A percentile compares a stretch with the other conserved stretches of the same genome.
phyloP scores from a whole-genome alignment of 2,797 vertebrate species.

The Helarctos malayanus region DNA sequence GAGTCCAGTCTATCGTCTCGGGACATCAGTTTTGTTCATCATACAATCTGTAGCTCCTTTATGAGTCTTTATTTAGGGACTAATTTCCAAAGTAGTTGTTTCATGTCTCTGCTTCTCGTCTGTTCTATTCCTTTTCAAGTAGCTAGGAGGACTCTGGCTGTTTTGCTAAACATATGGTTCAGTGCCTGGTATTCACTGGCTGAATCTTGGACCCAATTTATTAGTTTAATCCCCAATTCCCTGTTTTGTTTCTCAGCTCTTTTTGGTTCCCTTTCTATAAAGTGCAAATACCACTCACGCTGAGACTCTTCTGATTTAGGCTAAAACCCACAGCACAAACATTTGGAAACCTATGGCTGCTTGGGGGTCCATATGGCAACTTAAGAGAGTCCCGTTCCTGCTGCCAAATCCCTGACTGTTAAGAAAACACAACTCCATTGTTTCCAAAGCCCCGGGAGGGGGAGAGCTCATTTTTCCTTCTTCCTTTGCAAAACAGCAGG shows the following conservation, averaged over 20 bases:
- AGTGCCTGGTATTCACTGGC: slow-evolving; percentile 44
- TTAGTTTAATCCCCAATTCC: slow-evolving; percentile 50
- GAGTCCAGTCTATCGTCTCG: slow-evolving; percentile 40
- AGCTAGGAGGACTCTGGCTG: neutral
- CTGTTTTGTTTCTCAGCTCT: slow-evolving; percentile 59
- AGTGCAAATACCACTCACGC: slow-evolving; percentile 50
- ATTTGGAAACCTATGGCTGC: slow-evolving; percentile 72
- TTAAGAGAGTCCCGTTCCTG: slow-evolving; percentile 54
- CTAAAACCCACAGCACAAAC: slow-evolving; percentile 56
- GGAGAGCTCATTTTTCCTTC: slow-evolving; percentile 52
- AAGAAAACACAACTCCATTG: slow-evolving; percentile 68
- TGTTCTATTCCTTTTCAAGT: slow-evolving; percentile 41
- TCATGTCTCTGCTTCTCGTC: slow-evolving; percentile 50
- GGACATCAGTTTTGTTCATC: slow-evolving; percentile 51
- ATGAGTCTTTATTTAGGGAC: slow-evolving; percentile 5
- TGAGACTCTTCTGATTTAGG: slow-evolving; percentile 65
- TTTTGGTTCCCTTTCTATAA: slow-evolving; percentile 51
- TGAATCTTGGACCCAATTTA: slow-evolving; percentile 52
- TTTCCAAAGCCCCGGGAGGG: slow-evolving; percentile 46
- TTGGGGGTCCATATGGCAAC: slow-evolving; percentile 61
- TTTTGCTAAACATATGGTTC: slow-evolving; percentile 57
- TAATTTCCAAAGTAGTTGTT: slow-evolving; percentile 22
- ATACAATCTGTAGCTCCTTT: neutral
- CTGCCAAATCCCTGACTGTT: slow-evolving; percentile 56
- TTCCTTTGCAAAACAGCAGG: slow-evolving; percentile 70